Percentiles rank a stretch among this genome's conserved stretches.
phyloP scores from a whole-genome alignment of 2,797 vertebrate genomes.

The Oreonectes daqikongensis region DNA sequence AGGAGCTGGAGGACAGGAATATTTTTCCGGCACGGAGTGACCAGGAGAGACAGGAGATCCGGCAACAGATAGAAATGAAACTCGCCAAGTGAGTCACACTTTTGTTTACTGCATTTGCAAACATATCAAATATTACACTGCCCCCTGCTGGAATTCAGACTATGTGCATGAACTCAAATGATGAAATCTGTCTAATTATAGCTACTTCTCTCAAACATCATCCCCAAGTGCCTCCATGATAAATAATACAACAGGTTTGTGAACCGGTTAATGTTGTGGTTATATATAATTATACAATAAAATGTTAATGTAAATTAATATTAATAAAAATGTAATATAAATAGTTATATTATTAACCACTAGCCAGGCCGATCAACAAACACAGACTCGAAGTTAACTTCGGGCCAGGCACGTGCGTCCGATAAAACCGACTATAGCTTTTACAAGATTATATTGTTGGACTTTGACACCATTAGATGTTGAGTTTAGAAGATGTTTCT shows the following conservation, averaged over 20 bases:
- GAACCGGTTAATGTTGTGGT: too few relatives aligned
- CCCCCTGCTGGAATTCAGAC: constrained; percentile 26
- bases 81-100: constrained; percentile 90
- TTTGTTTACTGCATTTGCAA: neutral
- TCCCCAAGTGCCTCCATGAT: neutral
- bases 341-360: too few relatives aligned
- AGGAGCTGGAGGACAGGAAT: constrained; percentile 95
- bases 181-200: neutral
- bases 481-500: neutral
- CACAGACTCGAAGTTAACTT: too few relatives aligned
- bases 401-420: too few relatives aligned
- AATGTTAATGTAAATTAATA: too few relatives aligned
- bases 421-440: constrained; percentile 46
- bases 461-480: neutral
- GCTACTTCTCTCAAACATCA: too few relatives aligned
- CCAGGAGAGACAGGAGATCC: constrained; percentile 93
- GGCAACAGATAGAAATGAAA: constrained; percentile 97
- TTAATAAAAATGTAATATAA: too few relatives aligned
- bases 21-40: constrained; percentile 94
- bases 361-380: too few relatives aligned
- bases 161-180: neutral
- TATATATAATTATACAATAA: too few relatives aligned
- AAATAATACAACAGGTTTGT: neutral
- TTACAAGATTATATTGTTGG: constrained; percentile 39
- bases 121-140: constrained; percentile 32